Evolutionary conservation across 1,140 invertebrate genomes (phyloP).

Genomic region (Bombus haemorrhoidalis): DNA sequence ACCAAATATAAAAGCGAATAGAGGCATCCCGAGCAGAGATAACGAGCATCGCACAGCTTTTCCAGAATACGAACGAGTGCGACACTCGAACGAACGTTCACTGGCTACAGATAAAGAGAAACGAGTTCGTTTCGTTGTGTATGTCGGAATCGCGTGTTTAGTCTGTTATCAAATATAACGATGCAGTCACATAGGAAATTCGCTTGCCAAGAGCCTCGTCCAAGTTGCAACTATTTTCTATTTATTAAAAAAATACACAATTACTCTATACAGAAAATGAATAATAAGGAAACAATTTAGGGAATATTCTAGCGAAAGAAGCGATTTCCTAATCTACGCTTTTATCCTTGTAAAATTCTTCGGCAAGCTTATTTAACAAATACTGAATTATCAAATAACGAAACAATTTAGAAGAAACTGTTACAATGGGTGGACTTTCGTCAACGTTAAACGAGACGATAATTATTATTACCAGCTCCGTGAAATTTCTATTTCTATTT

Average conservation of each 20-base stretch:
- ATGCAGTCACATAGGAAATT: constrained; percentile 12
- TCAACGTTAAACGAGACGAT: not conserved
- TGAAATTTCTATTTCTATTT: too few relatives aligned
- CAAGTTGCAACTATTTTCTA: too few relatives aligned
- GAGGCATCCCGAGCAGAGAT: constrained; percentile 12
- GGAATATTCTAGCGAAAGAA: too few relatives aligned
- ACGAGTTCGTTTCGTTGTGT: not conserved
- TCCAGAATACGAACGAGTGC: not conserved
- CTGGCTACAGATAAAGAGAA: constrained; percentile 28
- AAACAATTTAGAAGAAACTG: not conserved
- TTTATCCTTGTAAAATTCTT: not conserved
- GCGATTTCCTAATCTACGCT: too few relatives aligned
- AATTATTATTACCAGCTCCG: not conserved
- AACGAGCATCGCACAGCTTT: not conserved
- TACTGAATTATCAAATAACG: not conserved
- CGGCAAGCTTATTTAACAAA: not conserved
- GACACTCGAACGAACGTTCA: not conserved
- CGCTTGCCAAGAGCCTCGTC: not conserved
- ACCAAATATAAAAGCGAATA: constrained; percentile 31
- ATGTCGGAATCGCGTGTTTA: not conserved
- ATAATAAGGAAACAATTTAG: too few relatives aligned
- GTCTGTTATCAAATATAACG: constrained; percentile 26
- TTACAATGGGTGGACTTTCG: not conserved
- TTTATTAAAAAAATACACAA: not conserved
- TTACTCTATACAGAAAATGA: not conserved